Base-by-base conservation (phyloP, 2,888 invertebrate genomes). In the Nemoura dubitans region DNA sequence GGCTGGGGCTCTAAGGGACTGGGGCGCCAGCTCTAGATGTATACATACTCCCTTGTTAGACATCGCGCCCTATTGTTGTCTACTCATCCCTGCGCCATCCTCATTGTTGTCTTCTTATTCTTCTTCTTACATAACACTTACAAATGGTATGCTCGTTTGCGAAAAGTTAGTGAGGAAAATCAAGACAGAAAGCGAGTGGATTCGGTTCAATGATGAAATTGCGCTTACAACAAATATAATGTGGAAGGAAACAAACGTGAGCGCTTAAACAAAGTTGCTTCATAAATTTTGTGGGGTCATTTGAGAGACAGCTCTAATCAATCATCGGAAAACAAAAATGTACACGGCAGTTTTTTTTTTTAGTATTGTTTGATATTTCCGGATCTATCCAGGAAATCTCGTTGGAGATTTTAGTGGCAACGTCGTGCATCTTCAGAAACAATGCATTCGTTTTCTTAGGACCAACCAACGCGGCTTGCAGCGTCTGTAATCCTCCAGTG, bases 41-140 rank as follows among this genome's bases (percentile, higher is more conserved):
- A 14, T 14, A 82, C 36, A 30, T 82, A 30, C 30, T 29, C 82
- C 30, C 29, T 7, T 83, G 83, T 42, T 42, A 42, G 43, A 83
- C 43, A 82, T 82, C 30, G 6, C 16, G 14, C 28, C 29, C 82
- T 30, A 82, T 82, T 82, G 82, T 82, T 82, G 82, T 82, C 28
- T 36, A n/a, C 29, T 29, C 82, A 29, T 30, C 78, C 30, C 26
- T 83, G 36, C 1, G 36, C 83, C 43, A 30, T 30, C 7, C 82
- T 7, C 83, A 83, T 83, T 83, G 83, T 83, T 83, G 83, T 83
- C 26, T 83, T 42, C 30, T 36, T 42, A 30, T 83, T 82, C 82
- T 82, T 82, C 82, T 82, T 82, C 82, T 78, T 78, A 28, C n/a
- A 81, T 30, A 81, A 81, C 36, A 83, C 83, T 36, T 83, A 83